Evolutionary conservation across 2,797 vertebrate species (phyloP).

Genomic region (Mycteria americana): DNA sequence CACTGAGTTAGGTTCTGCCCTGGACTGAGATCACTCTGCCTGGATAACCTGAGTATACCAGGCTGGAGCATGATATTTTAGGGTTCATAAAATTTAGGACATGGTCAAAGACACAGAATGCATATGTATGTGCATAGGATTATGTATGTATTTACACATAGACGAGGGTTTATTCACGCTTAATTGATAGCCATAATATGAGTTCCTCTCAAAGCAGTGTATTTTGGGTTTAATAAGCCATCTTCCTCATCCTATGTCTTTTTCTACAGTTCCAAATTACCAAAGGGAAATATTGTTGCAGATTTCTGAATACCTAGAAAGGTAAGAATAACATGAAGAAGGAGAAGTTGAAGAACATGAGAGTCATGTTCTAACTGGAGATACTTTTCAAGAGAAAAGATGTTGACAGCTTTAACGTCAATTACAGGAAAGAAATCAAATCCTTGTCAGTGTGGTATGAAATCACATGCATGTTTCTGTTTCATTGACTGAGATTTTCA

Average conservation of each 20-base stretch:
- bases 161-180: background rate
- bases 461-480: background rate
- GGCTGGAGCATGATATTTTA: background rate
- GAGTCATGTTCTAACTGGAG: background rate
- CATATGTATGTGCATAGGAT: background rate
- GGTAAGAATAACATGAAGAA: background rate
- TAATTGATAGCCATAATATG: background rate
- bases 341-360: background rate
- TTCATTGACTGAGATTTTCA: background rate
- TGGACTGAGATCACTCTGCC: background rate
- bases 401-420: background rate
- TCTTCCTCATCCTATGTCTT: background rate
- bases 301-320: background rate
- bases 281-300: background rate
- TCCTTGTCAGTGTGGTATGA: background rate
- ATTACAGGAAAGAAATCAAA: background rate
- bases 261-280: background rate
- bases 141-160: background rate
- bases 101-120: background rate
- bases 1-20: background rate
- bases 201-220: background rate
- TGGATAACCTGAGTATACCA: background rate
- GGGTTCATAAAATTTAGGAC: background rate
- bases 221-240: background rate
- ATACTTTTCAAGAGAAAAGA: background rate